Evolutionary conservation across 2,113 vertebrate genomes (phyloP).

Genomic region (Chrysemys picta): DNA sequence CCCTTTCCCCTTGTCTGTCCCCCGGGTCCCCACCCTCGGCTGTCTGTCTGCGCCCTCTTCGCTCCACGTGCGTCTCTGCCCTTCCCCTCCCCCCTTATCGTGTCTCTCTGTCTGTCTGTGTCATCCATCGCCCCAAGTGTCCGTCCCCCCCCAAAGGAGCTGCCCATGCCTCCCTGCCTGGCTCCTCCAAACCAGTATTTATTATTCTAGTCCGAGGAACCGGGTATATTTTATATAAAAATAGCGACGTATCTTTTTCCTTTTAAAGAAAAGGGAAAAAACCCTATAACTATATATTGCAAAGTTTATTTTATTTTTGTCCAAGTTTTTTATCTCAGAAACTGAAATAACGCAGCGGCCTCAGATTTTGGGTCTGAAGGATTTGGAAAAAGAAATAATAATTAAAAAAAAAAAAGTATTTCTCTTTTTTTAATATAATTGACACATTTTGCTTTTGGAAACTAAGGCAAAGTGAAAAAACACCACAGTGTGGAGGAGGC

Average conservation of each 20-base stretch:
- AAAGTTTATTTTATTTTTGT: not conserved
- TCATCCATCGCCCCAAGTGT: not conserved
- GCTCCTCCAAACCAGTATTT: not conserved
- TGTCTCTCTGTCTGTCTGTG: not conserved
- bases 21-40: too few relatives aligned
- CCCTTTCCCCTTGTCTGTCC: not conserved
- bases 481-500: rapidly evolving
- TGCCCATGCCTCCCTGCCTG: not conserved
- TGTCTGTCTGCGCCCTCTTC: not conserved
- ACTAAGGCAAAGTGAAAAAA: not conserved
- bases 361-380: not conserved
- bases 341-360: not conserved
- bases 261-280: not conserved
- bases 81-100: too few relatives aligned
- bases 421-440: not conserved
- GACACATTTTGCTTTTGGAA: not conserved
- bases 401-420: not conserved
- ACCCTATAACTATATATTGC: not conserved
- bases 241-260: rapidly evolving
- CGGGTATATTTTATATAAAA: rapidly evolving
- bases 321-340: not conserved
- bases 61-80: not conserved
- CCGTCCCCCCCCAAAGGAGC: not conserved
- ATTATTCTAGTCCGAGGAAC: not conserved
- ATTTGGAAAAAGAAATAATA: not conserved